Evolutionary conservation across 2,888 invertebrate genomes (phyloP).

Genomic region (Leucozona laternaria): DNA sequence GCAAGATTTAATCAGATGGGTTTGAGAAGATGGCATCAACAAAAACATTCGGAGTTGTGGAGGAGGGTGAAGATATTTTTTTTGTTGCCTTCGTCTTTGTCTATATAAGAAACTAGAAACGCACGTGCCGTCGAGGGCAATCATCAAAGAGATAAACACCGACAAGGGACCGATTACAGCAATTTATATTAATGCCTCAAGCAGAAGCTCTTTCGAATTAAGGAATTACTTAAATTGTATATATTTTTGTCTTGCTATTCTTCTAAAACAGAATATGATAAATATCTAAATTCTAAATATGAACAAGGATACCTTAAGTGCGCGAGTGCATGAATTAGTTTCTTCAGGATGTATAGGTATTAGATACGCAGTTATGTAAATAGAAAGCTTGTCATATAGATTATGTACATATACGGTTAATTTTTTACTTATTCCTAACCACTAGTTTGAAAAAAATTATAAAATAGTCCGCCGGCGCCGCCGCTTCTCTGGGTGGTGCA

Average conservation of each 20-base stretch:
- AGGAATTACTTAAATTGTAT: constrained; percentile 45
- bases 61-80: background rate
- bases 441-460: too few relatives aligned
- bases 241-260: constrained; percentile 20
- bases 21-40: constrained; percentile 2
- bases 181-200: constrained; percentile 74
- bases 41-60: background rate
- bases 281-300: too few relatives aligned
- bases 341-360: background rate
- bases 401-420: too few relatives aligned
- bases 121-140: constrained; percentile 72
- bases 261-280: background rate
- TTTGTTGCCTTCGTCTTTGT: background rate
- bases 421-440: too few relatives aligned
- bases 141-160: constrained; percentile 75
- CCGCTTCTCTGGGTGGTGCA: too few relatives aligned
- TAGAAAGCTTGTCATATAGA: background rate
- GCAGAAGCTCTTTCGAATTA: constrained; percentile 67
- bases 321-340: background rate
- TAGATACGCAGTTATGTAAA: background rate
- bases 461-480: too few relatives aligned
- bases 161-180: constrained; percentile 75
- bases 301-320: background rate
- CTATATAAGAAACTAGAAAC: constrained; percentile 65
- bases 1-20: constrained; percentile 30